These are phyloP conservation scores for Nematolebias whitei DNA, from an alignment of 2,113 vertebrate species.

Conservation along the genomic window DNA sequence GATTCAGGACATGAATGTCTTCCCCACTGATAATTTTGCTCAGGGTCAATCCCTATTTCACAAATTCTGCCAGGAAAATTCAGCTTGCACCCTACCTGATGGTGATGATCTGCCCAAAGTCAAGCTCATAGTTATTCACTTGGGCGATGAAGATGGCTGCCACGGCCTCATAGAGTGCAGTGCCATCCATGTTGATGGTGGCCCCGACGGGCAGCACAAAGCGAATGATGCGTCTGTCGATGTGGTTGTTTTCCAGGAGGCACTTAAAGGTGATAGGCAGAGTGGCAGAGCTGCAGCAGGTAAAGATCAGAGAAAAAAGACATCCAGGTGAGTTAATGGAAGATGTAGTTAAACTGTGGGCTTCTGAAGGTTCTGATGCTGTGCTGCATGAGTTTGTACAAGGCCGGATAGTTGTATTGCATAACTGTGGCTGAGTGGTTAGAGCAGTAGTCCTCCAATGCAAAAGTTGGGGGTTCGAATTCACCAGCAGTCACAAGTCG, in stretches of 20 bases:
- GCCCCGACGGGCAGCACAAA: constrained; percentile 75
- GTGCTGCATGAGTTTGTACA: no score
- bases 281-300: constrained; percentile 68
- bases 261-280: constrained; percentile 80
- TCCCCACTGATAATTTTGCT: no score
- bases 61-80: neutral
- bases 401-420: no score
- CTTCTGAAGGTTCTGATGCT: no score
- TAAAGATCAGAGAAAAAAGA: neutral
- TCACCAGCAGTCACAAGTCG: no score
- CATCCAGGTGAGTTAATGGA: neutral
- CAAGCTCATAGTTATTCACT: constrained; percentile 76
- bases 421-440: no score
- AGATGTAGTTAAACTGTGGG: no score
- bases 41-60: no score
- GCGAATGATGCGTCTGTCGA: constrained; percentile 77
- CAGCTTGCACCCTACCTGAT: constrained; percentile 60
- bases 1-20: no score
- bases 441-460: no score
- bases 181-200: constrained; percentile 78
- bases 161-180: constrained; percentile 73
- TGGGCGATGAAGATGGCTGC: constrained; percentile 77
- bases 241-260: constrained; percentile 78
- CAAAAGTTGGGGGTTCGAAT: no score
- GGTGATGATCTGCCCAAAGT: constrained; percentile 77